These are phyloP conservation scores for Laticauda laticaudata DNA, from an alignment of 2,113 vertebrate species.

Conservation along the genomic window DNA sequence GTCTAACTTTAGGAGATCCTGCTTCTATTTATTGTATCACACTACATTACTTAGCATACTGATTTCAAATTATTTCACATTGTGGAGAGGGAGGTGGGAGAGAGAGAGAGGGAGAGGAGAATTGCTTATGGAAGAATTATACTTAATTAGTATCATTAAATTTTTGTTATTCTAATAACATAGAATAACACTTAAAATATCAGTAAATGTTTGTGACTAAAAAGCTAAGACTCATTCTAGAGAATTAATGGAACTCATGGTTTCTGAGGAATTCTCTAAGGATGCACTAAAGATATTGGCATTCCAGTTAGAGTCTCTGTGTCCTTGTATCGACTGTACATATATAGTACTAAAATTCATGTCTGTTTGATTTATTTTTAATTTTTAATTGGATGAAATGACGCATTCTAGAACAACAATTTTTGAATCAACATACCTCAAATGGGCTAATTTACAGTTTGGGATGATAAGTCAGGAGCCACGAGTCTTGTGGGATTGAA, in stretches of 20 bases:
- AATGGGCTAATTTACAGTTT: background rate
- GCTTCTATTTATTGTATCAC: background rate
- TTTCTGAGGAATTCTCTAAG: background rate
- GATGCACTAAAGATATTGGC: background rate
- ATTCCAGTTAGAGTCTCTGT: background rate
- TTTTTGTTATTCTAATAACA: background rate
- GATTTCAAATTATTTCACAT: background rate
- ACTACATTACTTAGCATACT: fast-evolving
- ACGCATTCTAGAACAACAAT: background rate
- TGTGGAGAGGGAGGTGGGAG: background rate
- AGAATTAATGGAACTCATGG: background rate
- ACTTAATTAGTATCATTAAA: background rate
- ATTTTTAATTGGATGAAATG: background rate
- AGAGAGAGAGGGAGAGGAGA: background rate
- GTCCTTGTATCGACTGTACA: background rate
- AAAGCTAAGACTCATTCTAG: background rate
- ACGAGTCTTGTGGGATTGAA: background rate
- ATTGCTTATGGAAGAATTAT: background rate
- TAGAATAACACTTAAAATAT: background rate
- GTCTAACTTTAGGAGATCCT: background rate
- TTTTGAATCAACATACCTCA: background rate
- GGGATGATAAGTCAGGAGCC: background rate
- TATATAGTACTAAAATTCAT: background rate
- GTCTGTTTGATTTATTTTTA: background rate
- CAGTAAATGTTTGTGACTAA: background rate